Conservation (phyloP, 2,113 vertebrate species). For the Corythornis vintsioides region DNA sequence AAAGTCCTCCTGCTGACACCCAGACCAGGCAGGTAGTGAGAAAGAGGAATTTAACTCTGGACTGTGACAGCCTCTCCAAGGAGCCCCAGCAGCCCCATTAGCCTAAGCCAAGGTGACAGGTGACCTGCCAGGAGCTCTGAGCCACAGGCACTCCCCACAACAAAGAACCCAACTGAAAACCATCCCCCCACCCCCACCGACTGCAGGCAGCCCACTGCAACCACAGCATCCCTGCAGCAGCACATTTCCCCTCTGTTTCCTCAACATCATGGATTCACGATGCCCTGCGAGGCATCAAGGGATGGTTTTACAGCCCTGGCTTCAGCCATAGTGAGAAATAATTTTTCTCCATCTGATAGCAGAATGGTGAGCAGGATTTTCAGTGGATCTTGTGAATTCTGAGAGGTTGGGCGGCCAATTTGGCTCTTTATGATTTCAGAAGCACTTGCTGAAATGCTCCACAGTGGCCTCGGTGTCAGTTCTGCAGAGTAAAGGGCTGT, state of each 20-base stretch:
- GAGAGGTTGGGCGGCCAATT: not conserved
- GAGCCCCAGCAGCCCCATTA: not conserved
- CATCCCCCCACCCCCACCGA: not conserved
- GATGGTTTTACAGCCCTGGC: not conserved
- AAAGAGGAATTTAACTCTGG: not conserved
- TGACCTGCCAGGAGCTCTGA: not conserved
- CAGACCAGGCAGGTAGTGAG: not conserved
- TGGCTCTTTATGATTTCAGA: not conserved
- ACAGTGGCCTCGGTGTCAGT: not conserved
- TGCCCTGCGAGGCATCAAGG: not conserved
- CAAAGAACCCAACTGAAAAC: not conserved
- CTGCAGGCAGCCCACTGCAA: not conserved
- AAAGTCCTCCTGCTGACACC: not conserved
- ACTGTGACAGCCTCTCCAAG: not conserved
- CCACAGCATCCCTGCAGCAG: not conserved
- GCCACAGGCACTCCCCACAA: not conserved
- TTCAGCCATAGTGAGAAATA: not conserved
- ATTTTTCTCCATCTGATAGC: not conserved
- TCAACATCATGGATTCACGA: not conserved
- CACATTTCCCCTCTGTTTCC: not conserved
- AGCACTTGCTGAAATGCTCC: not conserved
- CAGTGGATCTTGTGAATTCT: not conserved
- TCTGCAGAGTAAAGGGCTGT: constrained; percentile 6
- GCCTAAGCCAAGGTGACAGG: constrained; percentile 17
- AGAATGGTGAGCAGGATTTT: not conserved